Evolutionary conservation across 2,113 vertebrate species (phyloP).

Genomic region (Camelus dromedarius): DNA sequence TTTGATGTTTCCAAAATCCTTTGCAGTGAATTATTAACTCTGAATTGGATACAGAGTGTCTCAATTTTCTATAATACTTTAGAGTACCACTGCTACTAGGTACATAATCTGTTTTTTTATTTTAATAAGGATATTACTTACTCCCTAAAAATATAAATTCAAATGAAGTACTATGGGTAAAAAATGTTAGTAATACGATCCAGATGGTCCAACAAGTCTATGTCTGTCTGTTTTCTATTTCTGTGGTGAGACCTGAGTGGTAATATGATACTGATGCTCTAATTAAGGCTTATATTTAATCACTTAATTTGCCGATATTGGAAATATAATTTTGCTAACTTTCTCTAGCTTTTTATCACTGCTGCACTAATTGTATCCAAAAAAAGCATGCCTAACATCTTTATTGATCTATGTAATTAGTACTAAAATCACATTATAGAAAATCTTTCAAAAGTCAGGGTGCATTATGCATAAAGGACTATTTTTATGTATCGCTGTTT

Average conservation of each 20-base stretch:
- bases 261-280: background rate
- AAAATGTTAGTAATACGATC: background rate
- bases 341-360: conserved; percentile 18
- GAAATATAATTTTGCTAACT: background rate
- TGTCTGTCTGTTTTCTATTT: background rate
- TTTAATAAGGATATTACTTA: background rate
- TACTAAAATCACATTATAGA: conserved; percentile 26
- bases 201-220: background rate
- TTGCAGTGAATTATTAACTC: conserved; percentile 16
- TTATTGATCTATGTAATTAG: conserved; percentile 49
- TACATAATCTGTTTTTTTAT: background rate
- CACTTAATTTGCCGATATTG: background rate
- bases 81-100: background rate
- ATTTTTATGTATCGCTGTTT: conserved; percentile 52
- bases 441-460: conserved; percentile 34
- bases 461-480: background rate
- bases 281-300: background rate
- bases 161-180: background rate
- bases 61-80: background rate
- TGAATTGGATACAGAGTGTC: background rate
- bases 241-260: background rate
- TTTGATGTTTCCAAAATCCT: background rate
- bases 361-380: background rate
- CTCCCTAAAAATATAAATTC: background rate
- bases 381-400: background rate